These are phyloP conservation scores for Calliopsis andreniformis DNA, from an alignment of 1,140 invertebrate genomes.

Conservation along the genomic window DNA sequence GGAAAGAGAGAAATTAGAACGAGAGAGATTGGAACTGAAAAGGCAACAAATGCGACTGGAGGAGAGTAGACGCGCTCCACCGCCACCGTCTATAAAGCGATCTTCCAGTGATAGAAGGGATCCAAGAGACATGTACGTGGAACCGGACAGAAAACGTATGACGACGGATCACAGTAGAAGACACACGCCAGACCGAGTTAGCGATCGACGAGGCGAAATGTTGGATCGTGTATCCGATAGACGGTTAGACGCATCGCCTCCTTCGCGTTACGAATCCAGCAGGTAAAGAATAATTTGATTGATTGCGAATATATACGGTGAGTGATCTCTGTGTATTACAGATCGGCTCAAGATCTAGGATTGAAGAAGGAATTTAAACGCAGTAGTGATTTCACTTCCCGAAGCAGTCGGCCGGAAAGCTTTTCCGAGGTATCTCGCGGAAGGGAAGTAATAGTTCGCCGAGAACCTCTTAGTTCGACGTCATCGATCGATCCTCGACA, in stretches of 20 bases:
- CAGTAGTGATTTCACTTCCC: slow-evolving; percentile 73
- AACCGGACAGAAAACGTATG: slow-evolving; percentile 77
- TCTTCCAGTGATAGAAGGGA: slow-evolving; percentile 75
- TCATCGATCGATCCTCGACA: slow-evolving; percentile 78
- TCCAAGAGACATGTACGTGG: slow-evolving; percentile 73
- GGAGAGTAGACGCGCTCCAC: slow-evolving; percentile 76
- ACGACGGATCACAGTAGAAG: slow-evolving; percentile 74
- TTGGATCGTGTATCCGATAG: slow-evolving; percentile 77
- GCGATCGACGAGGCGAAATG: slow-evolving; percentile 74
- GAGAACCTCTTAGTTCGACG: slow-evolving; percentile 71
- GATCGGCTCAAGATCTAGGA: slow-evolving; percentile 75
- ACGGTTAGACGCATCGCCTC: slow-evolving; percentile 73
- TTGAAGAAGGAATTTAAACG: slow-evolving; percentile 79
- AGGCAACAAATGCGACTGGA: slow-evolving; percentile 85
- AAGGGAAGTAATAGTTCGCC: slow-evolving; percentile 77
- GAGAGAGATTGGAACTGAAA: slow-evolving; percentile 91
- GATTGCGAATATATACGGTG: no score
- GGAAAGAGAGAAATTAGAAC: slow-evolving; percentile 91
- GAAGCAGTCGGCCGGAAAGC: slow-evolving; percentile 76
- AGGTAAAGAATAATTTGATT: slow-evolving; percentile 59
- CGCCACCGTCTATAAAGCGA: slow-evolving; percentile 76
- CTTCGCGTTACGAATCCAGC: slow-evolving; percentile 76
- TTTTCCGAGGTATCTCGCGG: slow-evolving; percentile 76
- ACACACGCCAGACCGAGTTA: slow-evolving; percentile 74
- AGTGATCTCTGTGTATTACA: no score